phyloP scores from a whole-genome alignment of 2,113 vertebrate species.

The Todiramphus saurophagus region DNA sequence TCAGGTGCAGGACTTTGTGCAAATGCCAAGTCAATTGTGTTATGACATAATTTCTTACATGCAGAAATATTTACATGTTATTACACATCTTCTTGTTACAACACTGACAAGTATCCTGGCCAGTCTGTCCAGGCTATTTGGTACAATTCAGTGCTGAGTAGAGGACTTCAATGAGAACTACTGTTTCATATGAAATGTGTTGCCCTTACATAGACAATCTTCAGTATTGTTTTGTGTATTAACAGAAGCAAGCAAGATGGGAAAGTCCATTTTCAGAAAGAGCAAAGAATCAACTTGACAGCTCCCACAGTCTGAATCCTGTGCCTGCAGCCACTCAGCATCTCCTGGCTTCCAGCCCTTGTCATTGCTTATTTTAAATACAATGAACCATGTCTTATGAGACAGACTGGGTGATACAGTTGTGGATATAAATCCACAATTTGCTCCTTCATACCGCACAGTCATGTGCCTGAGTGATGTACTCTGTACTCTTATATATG shows the following conservation, averaged over 20 bases:
- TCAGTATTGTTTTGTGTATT: not conserved
- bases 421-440: not conserved
- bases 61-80: conserved; percentile 15
- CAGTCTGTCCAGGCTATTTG: not conserved
- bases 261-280: not conserved
- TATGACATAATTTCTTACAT: conserved; percentile 21
- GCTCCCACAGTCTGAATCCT: not conserved
- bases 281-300: not conserved
- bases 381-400: not conserved
- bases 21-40: not conserved
- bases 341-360: not conserved
- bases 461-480: too few relatives aligned
- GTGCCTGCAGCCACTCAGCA: not conserved
- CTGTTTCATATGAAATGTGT: not conserved
- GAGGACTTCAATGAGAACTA: not conserved
- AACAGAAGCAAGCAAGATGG: not conserved
- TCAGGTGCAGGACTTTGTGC: conserved; percentile 4
- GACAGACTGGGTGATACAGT: not conserved
- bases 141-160: not conserved
- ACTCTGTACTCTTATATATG: not conserved
- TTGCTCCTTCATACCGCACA: not conserved
- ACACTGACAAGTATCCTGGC: not conserved
- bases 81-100: conserved; percentile 13
- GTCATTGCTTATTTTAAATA: not conserved
- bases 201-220: not conserved